Percentiles rank a stretch among this genome's conserved stretches.
Evolutionary conservation across 2,888 invertebrate species (phyloP).

Genomic region (Eurois occulta): DNA sequence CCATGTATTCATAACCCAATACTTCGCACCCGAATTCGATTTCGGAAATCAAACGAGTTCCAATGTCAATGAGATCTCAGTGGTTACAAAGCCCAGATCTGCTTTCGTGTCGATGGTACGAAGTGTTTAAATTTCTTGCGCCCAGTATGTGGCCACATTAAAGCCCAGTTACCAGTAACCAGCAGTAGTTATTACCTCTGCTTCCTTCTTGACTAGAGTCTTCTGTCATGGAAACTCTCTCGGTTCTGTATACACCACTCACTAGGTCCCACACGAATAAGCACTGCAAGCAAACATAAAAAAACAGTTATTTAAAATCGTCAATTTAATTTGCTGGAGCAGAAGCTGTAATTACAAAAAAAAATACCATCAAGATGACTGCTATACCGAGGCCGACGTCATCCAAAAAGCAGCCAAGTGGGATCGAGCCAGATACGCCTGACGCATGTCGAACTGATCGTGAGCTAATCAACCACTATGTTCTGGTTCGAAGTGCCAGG

Average conservation of each 20-base stretch:
- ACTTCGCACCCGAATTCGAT: background rate
- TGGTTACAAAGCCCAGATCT: background rate
- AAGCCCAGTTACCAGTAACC: too few relatives aligned
- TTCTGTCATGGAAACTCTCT: conserved; percentile 86
- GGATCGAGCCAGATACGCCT: background rate
- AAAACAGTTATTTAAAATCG: background rate
- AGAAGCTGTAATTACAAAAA: background rate
- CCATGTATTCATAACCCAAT: background rate
- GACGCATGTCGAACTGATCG: background rate
- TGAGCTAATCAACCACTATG: background rate
- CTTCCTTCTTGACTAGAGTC: conserved; percentile 86
- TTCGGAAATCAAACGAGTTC: background rate
- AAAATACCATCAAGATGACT: background rate
- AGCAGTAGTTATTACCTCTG: conserved; percentile 75
- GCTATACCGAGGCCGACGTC: background rate
- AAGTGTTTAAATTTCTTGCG: too few relatives aligned
- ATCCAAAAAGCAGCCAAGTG: background rate
- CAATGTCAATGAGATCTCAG: background rate
- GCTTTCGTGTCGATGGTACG: too few relatives aligned
- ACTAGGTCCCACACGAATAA: conserved; percentile 89
- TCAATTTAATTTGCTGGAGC: background rate
- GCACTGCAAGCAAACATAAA: conserved; percentile 75
- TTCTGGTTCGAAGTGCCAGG: background rate
- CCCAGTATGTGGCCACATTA: too few relatives aligned
- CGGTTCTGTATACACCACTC: conserved; percentile 87